Base-by-base conservation (phyloP, 2,888 invertebrate species). In the Ichneumoninae sp. region DNA sequence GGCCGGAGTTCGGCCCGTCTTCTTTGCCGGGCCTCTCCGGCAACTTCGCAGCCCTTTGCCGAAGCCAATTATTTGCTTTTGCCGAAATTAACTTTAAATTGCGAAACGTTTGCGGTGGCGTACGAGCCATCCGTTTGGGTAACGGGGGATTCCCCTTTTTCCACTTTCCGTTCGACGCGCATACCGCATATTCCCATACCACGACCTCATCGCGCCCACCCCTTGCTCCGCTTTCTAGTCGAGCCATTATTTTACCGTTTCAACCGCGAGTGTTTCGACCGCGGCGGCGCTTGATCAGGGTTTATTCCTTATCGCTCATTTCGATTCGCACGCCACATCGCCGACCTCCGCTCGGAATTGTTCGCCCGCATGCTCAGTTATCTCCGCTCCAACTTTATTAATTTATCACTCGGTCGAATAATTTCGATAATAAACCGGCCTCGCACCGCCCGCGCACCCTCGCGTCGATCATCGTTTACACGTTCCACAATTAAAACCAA, bases 1-100 rank as follows among this genome's bases (percentile, higher is more conserved):
- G 71, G 52, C 66, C 52, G 70, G 66, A 82, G 78, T 70, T 82
- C 66, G 71, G 65, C 33, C 62, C 36, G 60, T 83, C 82, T 85
- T 82, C 84, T 85, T 74, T 57, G 66, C 72, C 79, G 72, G 26
- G 66, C 54, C 78, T 84, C 44, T 44, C 47, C 62, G 44, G 22
- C 36, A 77, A 86, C 71, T 57, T 62, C 47, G 33, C 57, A 66
- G 52, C 26, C 79, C 86, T 81, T 86, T 84, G 87, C 86, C 76
- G 83, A 76, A 87, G 86, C 87, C 92, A 92, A 92, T 92, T 92
- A 92, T 92, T 91, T 90, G 89, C 90, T 91, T 91, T 91, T 90
- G 89, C 87, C 89, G 88, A 91, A 92, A 91, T 92, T 91, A 92
- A 91, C 91, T 90, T 90, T 89, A 90, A 91, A 92, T 91, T 91